A percentile compares a stretch with the other conserved stretches of the same genome.
Conservation (phyloP, 1,140 invertebrate species). For the Ostrea denselamellosa region DNA sequence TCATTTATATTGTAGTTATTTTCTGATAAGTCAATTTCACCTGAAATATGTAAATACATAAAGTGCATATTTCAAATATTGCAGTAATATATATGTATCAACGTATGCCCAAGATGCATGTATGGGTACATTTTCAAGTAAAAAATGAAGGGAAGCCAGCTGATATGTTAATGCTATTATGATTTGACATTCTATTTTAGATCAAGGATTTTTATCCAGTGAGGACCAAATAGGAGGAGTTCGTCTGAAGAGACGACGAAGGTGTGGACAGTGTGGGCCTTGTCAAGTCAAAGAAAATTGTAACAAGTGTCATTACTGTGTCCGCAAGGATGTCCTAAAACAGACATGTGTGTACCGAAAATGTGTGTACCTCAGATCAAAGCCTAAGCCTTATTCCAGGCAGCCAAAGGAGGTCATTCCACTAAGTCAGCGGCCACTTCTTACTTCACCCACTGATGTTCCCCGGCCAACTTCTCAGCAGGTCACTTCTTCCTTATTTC, state of each 20-base stretch:
- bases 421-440: not conserved
- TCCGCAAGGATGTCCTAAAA: slow-evolving; percentile 73
- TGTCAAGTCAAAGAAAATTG: slow-evolving; percentile 75
- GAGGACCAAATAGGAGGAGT: slow-evolving; percentile 62
- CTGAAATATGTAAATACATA: too few relatives aligned
- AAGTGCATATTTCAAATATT: too few relatives aligned
- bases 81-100: too few relatives aligned
- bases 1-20: too few relatives aligned
- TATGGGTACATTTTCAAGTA: too few relatives aligned
- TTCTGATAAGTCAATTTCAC: too few relatives aligned
- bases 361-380: slow-evolving; percentile 73
- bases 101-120: too few relatives aligned
- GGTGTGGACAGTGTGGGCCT: slow-evolving; percentile 75
- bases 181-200: not conserved
- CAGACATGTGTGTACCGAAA: slow-evolving; percentile 76
- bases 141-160: too few relatives aligned
- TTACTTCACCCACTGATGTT: slow-evolving; percentile 2
- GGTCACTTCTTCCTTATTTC: slow-evolving; percentile 4
- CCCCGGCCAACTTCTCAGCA: not conserved
- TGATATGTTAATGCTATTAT: too few relatives aligned
- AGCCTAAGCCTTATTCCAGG: slow-evolving; percentile 69
- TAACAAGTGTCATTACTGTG: slow-evolving; percentile 73
- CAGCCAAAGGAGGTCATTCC: slow-evolving; percentile 41
- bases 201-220: slow-evolving; percentile 43
- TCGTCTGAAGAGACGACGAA: slow-evolving; percentile 69